Evolutionary conservation across 2,113 vertebrate genomes (phyloP).

Genomic region (Prunella fulvescens): DNA sequence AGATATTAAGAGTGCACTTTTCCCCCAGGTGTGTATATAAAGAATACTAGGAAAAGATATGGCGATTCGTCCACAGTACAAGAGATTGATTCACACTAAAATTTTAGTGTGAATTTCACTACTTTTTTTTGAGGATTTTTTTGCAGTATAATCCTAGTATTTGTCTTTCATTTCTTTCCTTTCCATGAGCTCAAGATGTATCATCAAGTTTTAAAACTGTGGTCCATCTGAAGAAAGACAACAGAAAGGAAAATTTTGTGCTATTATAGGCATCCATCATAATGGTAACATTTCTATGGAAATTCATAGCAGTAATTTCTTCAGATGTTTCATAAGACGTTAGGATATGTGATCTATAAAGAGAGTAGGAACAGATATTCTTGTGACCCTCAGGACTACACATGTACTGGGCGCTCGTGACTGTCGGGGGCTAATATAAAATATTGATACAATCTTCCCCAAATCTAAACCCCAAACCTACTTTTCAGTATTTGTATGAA

Average conservation of each 20-base stretch:
- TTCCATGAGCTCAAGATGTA: neutral
- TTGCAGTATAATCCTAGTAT: neutral
- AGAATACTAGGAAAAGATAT: neutral
- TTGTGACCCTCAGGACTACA: neutral
- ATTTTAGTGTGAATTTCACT: neutral
- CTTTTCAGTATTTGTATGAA: neutral
- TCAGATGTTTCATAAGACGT: neutral
- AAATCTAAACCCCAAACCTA: neutral
- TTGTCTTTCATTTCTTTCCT: neutral
- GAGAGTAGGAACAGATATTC: neutral
- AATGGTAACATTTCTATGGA: neutral
- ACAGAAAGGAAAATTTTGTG: neutral
- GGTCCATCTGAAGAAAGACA: neutral
- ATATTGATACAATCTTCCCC: neutral
- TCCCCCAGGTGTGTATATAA: neutral
- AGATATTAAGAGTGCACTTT: neutral
- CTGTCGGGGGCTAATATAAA: neutral
- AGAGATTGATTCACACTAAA: neutral
- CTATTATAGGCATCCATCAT: neutral
- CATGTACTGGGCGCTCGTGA: neutral
- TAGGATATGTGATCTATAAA: neutral
- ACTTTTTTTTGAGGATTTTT: neutral
- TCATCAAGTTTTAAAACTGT: neutral
- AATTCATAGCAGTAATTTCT: neutral
- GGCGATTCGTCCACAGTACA: neutral